Percentiles rank a stretch among this genome's conserved stretches.
Evolutionary conservation across 1,140 invertebrate species (phyloP).

Genomic region (Danaus melanippus): DNA sequence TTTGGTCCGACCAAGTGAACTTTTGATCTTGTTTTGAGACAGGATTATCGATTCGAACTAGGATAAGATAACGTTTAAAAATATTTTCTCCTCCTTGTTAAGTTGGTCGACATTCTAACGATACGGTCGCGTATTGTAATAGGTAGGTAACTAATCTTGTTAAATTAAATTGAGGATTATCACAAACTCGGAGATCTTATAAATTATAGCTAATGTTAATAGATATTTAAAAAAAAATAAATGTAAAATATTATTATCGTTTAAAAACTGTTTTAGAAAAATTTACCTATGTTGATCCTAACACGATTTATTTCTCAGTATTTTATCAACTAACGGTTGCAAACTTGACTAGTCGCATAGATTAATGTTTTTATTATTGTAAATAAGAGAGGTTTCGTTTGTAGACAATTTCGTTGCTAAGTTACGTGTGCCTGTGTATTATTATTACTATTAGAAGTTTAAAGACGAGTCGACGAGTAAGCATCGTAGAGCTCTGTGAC

Average conservation of each 20-base stretch:
- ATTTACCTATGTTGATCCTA: constrained; percentile 68
- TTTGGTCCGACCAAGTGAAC: constrained; percentile 71
- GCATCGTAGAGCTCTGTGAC: constrained; percentile 20
- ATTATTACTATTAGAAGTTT: constrained; percentile 19
- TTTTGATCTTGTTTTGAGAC: constrained; percentile 67
- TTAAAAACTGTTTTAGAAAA: constrained; percentile 68
- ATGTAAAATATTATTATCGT: constrained; percentile 61
- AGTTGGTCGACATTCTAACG: constrained; percentile 47
- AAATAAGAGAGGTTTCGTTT: constrained; percentile 54
- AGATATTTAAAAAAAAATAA: constrained; percentile 63
- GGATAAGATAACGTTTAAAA: constrained; percentile 49
- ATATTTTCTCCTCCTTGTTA: constrained; percentile 53
- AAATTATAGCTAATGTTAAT: constrained; percentile 70
- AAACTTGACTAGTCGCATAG: constrained; percentile 57
- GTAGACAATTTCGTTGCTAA: constrained; percentile 54
- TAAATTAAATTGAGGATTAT: constrained; percentile 66
- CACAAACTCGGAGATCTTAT: constrained; percentile 63
- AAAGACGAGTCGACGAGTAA: constrained; percentile 20
- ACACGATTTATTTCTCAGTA: constrained; percentile 55
- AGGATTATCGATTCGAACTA: constrained; percentile 61
- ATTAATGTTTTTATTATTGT: constrained; percentile 37
- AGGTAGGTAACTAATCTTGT: constrained; percentile 68
- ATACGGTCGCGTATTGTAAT: constrained; percentile 43
- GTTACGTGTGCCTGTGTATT: constrained; percentile 54
- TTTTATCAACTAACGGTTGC: constrained; percentile 45